Conservation (phyloP, 2,113 vertebrate genomes). For the Nestor notabilis region DNA sequence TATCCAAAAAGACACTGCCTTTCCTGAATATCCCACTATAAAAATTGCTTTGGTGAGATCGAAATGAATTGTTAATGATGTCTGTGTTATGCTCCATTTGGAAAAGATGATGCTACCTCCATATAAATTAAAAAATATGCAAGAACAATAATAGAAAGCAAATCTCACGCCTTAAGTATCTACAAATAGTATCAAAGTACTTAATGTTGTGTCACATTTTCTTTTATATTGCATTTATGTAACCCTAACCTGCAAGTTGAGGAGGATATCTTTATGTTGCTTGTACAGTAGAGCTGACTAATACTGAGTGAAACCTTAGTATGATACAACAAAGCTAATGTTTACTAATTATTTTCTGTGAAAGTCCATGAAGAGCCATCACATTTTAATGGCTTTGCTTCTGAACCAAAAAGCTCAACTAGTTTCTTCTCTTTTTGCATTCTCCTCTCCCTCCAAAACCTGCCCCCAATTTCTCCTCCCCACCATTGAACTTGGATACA, state of each 20-base stretch:
- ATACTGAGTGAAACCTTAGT: not conserved
- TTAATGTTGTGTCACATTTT: not conserved
- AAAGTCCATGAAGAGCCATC: not conserved
- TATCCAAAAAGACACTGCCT: not conserved
- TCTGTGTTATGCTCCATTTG: not conserved
- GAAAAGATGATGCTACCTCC: not conserved
- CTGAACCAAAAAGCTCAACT: not conserved
- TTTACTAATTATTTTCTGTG: not conserved
- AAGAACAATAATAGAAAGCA: not conserved
- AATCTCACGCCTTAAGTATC: not conserved
- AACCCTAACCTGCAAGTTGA: not conserved
- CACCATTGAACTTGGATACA: not conserved
- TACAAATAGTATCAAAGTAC: not conserved
- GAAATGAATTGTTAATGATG: not conserved
- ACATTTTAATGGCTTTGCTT: not conserved
- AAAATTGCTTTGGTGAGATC: not conserved
- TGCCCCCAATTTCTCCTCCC: rapidly evolving
- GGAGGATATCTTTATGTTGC: not conserved
- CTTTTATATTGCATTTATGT: not conserved
- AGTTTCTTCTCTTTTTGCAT: not conserved
- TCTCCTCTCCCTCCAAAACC: not conserved
- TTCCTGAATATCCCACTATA: not conserved
- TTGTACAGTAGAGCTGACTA: not conserved
- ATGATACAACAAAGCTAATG: not conserved
- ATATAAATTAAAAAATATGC: not conserved